phyloP scores from a whole-genome alignment of 2,113 vertebrate genomes.

The Gasterosteus nipponicus region DNA sequence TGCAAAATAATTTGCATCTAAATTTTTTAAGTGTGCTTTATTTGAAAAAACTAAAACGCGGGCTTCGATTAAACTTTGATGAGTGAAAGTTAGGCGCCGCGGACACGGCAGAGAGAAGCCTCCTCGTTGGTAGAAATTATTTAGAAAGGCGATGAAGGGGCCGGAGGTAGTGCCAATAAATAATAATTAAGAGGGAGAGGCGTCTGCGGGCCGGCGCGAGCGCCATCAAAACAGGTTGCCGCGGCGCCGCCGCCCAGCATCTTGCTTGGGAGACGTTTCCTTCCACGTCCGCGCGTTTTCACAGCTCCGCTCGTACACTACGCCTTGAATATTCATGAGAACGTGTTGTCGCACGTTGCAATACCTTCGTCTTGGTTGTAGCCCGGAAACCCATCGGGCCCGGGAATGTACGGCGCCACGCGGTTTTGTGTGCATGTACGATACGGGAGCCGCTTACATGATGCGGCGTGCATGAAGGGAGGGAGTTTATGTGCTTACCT shows the following conservation, averaged over 20 bases:
- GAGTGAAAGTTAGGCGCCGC: conserved; percentile 91
- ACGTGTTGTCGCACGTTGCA: too few relatives aligned
- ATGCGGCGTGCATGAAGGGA: too few relatives aligned
- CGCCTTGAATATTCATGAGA: conserved; percentile 75
- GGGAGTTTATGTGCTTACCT: conserved; percentile 74
- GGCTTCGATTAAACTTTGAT: conserved; percentile 98
- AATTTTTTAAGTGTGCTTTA: conserved; percentile 99
- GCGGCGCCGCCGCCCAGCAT: conserved; percentile 27
- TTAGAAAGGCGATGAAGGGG: conserved; percentile 90
- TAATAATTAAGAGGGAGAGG: conserved; percentile 77
- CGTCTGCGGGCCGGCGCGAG: conserved; percentile 43
- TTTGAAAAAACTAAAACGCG: conserved; percentile 82
- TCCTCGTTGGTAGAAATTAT: conserved; percentile 94
- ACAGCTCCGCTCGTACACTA: conserved; percentile 58
- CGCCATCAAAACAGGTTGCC: conserved; percentile 75
- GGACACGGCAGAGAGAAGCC: conserved; percentile 65
- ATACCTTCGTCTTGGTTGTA: too few relatives aligned
- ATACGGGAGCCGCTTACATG: conserved; percentile 55
- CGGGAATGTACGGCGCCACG: too few relatives aligned
- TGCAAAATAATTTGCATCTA: conserved; percentile 99
- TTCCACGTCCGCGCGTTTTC: conserved; percentile 55
- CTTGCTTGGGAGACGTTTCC: conserved; percentile 52
- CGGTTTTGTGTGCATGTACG: too few relatives aligned
- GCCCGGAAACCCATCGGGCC: conserved; percentile 31
- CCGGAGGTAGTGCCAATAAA: conserved; percentile 70